Percentiles rank a stretch among this genome's conserved stretches.
phyloP scores from a whole-genome alignment of 1,140 invertebrate genomes.

The Euborellia annulipes region DNA sequence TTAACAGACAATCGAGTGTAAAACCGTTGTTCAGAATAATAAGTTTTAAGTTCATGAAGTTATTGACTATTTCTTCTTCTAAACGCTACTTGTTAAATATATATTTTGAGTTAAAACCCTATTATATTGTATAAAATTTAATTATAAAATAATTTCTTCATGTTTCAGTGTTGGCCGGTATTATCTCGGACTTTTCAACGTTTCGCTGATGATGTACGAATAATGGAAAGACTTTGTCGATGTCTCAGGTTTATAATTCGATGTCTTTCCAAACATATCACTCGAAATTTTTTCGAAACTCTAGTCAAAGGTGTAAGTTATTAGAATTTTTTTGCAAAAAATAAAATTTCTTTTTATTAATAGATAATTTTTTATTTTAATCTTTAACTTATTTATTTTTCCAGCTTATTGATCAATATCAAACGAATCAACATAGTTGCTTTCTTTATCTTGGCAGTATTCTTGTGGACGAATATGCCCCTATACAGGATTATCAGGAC shows the following conservation, averaged over 20 bases:
- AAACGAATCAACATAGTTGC: constrained; percentile 73
- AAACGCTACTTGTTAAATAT: too few species aligned
- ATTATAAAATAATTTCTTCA: too few species aligned
- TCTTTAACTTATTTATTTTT: constrained; percentile 12
- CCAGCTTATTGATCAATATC: constrained; percentile 74
- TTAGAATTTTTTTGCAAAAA: too few species aligned
- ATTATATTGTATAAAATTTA: too few species aligned
- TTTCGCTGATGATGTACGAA: constrained; percentile 64
- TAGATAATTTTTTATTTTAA: constrained; percentile 8
- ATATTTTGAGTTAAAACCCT: too few species aligned
- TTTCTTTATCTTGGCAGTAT: constrained; percentile 91
- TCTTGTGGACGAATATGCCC: constrained; percentile 85
- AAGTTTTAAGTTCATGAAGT: too few species aligned
- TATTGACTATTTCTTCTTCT: too few species aligned
- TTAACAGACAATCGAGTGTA: too few species aligned
- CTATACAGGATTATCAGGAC: constrained; percentile 45
- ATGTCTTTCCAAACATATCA: constrained; percentile 59
- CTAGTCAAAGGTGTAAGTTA: constrained; percentile 59
- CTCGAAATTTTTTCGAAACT: constrained; percentile 55
- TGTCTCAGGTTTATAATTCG: constrained; percentile 78
- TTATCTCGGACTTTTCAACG: constrained; percentile 58
- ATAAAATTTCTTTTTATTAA: too few species aligned
- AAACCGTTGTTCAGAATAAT: too few species aligned
- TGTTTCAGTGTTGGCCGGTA: constrained; percentile 50
- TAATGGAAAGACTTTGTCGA: constrained; percentile 85